Evolutionary conservation across 1,140 invertebrate genomes (phyloP).

Genomic region (Penaeus japonicus): DNA sequence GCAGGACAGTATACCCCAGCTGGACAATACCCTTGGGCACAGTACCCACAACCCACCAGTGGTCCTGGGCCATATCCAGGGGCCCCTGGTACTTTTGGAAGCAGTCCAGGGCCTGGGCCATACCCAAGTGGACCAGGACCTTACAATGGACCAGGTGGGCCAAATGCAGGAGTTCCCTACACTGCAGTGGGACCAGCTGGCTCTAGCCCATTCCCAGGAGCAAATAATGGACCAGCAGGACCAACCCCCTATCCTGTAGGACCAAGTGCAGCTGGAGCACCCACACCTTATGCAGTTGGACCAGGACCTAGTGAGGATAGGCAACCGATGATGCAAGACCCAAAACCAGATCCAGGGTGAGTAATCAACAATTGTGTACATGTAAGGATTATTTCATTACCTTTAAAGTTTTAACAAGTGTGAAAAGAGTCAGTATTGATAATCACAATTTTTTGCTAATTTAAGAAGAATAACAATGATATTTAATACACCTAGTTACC

Average conservation of each 20-base stretch:
- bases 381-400: too few species aligned
- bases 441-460: too few species aligned
- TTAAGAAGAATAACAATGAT: too few species aligned
- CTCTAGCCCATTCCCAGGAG: not conserved
- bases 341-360: conserved; percentile 51
- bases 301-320: conserved; percentile 26
- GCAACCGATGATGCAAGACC: conserved; percentile 27
- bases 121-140: conserved; percentile 22
- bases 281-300: not conserved
- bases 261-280: conserved; percentile 10
- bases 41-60: conserved; percentile 40
- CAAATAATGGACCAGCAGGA: not conserved
- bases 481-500: too few species aligned
- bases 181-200: conserved; percentile 20
- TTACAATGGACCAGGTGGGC: conserved; percentile 31
- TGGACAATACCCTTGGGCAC: conserved; percentile 49
- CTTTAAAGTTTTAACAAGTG: too few species aligned
- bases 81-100: conserved; percentile 20
- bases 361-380: not conserved
- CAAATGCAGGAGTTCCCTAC: conserved; percentile 16
- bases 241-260: conserved; percentile 13
- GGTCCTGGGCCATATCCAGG: conserved; percentile 24
- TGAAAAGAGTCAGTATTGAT: too few species aligned
- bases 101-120: conserved; percentile 15
- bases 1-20: conserved; percentile 28